These are phyloP conservation scores for Diachrysia chrysitis DNA, from an alignment of 2,888 invertebrate species.

Conservation along the genomic window DNA sequence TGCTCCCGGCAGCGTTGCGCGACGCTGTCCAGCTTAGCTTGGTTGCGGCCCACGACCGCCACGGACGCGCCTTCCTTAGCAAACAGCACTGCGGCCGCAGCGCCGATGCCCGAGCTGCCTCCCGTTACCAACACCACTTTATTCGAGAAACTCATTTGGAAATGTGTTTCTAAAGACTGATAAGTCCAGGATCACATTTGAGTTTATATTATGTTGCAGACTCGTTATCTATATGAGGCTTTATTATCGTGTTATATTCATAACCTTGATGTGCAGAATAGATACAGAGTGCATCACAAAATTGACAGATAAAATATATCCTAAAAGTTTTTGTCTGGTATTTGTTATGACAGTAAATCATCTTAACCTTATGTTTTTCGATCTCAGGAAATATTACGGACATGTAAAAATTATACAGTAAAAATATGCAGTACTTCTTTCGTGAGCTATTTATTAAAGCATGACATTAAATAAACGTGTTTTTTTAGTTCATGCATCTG, in stretches of 20 bases:
- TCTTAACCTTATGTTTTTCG: background rate
- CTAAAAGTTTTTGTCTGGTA: background rate
- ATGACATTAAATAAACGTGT: too few relatives aligned
- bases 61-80: conserved; percentile 68
- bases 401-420: too few relatives aligned
- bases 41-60: conserved; percentile 66
- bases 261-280: background rate
- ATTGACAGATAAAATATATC: background rate
- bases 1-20: conserved; percentile 23
- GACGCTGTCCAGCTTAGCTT: conserved; percentile 59
- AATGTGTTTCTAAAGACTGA: background rate
- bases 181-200: background rate
- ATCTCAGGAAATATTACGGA: too few relatives aligned
- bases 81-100: conserved; percentile 65
- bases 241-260: background rate
- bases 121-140: conserved; percentile 72
- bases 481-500: too few relatives aligned
- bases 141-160: conserved; percentile 53
- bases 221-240: background rate
- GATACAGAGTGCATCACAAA: background rate
- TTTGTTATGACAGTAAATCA: background rate
- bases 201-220: background rate
- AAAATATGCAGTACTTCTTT: too few relatives aligned
- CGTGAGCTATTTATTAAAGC: too few relatives aligned
- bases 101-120: conserved; percentile 74